Evolutionary conservation across 2,797 vertebrate species (phyloP).

Genomic region (Anabas testudineus): DNA sequence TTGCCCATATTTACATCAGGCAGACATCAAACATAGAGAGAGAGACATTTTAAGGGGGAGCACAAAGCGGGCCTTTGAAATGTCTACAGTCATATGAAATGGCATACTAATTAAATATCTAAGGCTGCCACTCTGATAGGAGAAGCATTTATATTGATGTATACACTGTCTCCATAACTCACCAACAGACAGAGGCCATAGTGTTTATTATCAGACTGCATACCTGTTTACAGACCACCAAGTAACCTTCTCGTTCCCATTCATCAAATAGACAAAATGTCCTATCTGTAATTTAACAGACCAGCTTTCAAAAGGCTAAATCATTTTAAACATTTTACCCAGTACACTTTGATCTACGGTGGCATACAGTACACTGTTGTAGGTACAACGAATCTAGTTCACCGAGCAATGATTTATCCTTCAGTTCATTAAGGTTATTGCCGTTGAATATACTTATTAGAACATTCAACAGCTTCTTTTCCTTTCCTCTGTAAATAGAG

Average conservation of each 20-base stretch:
- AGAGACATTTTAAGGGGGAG: slow-evolving; percentile 92
- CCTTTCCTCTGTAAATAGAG: slow-evolving; percentile 35
- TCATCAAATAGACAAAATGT: slow-evolving; percentile 83
- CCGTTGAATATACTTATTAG: slow-evolving; percentile 79
- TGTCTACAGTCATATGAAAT: slow-evolving; percentile 93
- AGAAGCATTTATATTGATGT: slow-evolving; percentile 85
- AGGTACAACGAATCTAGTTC: slow-evolving; percentile 83
- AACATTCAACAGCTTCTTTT: slow-evolving; percentile 62
- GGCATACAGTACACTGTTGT: slow-evolving; percentile 63
- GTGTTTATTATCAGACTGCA: slow-evolving; percentile 82
- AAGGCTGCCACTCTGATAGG: slow-evolving; percentile 89
- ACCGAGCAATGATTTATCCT: slow-evolving; percentile 77
- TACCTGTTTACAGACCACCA: slow-evolving; percentile 84
- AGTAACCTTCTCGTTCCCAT: slow-evolving; percentile 78
- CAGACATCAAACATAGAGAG: slow-evolving; percentile 94
- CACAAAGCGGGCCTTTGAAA: slow-evolving; percentile 95
- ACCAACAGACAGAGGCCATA: slow-evolving; percentile 79
- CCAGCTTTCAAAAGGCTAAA: slow-evolving; percentile 85
- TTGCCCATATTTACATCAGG: slow-evolving; percentile 96
- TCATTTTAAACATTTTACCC: slow-evolving; percentile 82
- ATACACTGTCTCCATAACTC: slow-evolving; percentile 78
- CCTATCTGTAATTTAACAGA: slow-evolving; percentile 83
- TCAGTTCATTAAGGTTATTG: slow-evolving; percentile 84
- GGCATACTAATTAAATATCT: slow-evolving; percentile 94
- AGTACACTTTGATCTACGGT: slow-evolving; percentile 84